phyloP scores from a whole-genome alignment of 2,888 invertebrate genomes.

The Halictus ligatus region DNA sequence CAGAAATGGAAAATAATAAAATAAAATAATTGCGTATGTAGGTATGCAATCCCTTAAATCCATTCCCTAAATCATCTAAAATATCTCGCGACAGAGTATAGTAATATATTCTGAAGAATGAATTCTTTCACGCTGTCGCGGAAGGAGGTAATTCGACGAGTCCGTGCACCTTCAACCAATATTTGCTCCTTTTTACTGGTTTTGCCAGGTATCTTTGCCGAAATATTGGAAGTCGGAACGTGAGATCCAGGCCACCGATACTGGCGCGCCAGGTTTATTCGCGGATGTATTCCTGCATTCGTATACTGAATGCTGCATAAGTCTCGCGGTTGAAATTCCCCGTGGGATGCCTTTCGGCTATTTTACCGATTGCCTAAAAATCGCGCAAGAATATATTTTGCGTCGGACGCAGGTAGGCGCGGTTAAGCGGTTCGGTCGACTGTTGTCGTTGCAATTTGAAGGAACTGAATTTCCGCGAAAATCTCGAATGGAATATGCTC shows the following conservation, averaged over 20 bases:
- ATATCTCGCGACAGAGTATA: neutral
- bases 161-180: slow-evolving; percentile 39
- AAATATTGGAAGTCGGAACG: slow-evolving; percentile 58
- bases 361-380: slow-evolving; percentile 59
- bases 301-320: slow-evolving; percentile 56
- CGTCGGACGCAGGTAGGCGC: slow-evolving; percentile 25
- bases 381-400: slow-evolving; percentile 41
- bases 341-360: slow-evolving; percentile 49
- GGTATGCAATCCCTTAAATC: neutral
- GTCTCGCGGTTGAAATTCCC: slow-evolving; percentile 53
- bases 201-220: slow-evolving; percentile 41
- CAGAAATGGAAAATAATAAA: neutral
- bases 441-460: slow-evolving; percentile 17
- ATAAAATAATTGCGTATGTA: neutral
- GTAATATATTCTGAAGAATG: slow-evolving; percentile 23
- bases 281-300: slow-evolving; percentile 51
- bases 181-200: slow-evolving; percentile 39
- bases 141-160: slow-evolving; percentile 46
- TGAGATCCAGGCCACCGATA: slow-evolving; percentile 45
- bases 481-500: neutral
- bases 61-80: neutral
- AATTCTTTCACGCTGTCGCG: slow-evolving; percentile 24
- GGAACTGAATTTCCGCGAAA: neutral
- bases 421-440: slow-evolving; percentile 26
- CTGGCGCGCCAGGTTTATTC: slow-evolving; percentile 41